Conservation (phyloP, 2,888 invertebrate genomes). For the Uropetala carovei region DNA sequence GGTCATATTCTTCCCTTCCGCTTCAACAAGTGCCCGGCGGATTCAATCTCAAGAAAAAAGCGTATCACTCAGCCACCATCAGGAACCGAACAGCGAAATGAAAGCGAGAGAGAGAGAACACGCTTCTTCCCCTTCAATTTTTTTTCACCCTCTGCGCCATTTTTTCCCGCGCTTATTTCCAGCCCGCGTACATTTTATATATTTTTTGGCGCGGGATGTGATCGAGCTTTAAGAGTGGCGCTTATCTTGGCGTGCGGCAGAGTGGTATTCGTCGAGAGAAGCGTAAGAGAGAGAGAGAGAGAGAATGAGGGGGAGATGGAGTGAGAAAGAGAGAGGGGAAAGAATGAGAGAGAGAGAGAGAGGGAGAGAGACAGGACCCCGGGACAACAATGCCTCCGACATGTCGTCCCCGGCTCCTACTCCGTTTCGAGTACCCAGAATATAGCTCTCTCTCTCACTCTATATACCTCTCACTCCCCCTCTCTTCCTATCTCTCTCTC, state of each 20-base stretch:
- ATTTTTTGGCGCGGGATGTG: not conserved
- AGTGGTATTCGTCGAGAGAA: not conserved
- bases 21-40: not conserved
- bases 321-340: not conserved
- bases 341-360: not conserved
- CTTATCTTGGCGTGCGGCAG: constrained; percentile 2
- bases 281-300: too few species aligned
- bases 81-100: not conserved
- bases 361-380: not conserved
- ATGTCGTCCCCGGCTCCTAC: constrained; percentile 24
- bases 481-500: not conserved
- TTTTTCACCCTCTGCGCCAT: not conserved
- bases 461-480: not conserved
- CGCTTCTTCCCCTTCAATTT: not conserved
- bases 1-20: constrained; percentile 11
- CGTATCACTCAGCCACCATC: constrained; percentile 1
- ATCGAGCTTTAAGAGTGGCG: not conserved
- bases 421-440: not conserved
- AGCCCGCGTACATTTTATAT: not conserved
- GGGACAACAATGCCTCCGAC: constrained; percentile 40
- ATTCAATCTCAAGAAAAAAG: constrained; percentile 22
- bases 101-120: not conserved
- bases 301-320: not conserved
- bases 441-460: not conserved
- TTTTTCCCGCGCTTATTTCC: constrained; percentile 16